A percentile compares a stretch with the other conserved stretches of the same genome.
Conservation (phyloP, 2,888 invertebrate species). For the Hartigia nigra region DNA sequence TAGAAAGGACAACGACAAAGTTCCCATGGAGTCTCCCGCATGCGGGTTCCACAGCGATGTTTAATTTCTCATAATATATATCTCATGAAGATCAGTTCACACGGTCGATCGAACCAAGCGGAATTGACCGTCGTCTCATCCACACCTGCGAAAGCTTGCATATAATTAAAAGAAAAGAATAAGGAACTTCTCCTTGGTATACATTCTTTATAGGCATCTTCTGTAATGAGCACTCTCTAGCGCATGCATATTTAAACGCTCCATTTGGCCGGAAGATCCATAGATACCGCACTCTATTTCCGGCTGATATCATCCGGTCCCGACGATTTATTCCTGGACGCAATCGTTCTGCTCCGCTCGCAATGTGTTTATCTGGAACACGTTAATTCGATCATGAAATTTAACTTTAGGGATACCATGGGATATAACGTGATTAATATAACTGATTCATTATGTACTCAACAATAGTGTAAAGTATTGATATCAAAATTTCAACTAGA, state of each 20-base stretch:
- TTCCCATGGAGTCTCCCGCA: slow-evolving; percentile 5
- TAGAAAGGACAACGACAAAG: not conserved
- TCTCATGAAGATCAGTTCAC: slow-evolving; percentile 36
- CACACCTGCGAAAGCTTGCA: slow-evolving; percentile 49
- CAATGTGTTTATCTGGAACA: not conserved
- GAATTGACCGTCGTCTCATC: slow-evolving; percentile 23
- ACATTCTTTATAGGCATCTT: slow-evolving; percentile 34
- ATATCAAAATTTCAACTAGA: not conserved
- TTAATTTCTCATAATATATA: slow-evolving; percentile 13
- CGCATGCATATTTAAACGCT: slow-evolving; percentile 39
- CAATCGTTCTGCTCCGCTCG: not conserved
- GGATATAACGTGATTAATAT: not conserved
- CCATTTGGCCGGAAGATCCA: slow-evolving; percentile 42
- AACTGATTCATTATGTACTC: not conserved
- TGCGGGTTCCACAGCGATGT: slow-evolving; percentile 26
- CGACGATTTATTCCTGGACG: not conserved
- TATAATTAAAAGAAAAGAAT: slow-evolving; percentile 40
- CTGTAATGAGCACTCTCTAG: slow-evolving; percentile 7
- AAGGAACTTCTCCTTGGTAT: slow-evolving; percentile 38
- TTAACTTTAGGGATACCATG: not conserved
- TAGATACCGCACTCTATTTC: not conserved
- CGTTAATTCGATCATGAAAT: not conserved
- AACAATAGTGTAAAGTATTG: not conserved
- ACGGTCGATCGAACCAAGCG: slow-evolving; percentile 42
- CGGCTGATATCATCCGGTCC: not conserved